A percentile compares a stretch with the other conserved stretches of the same genome.
Evolutionary conservation across 2,888 invertebrate species (phyloP).

Genomic region (Lepidonotus clava): DNA sequence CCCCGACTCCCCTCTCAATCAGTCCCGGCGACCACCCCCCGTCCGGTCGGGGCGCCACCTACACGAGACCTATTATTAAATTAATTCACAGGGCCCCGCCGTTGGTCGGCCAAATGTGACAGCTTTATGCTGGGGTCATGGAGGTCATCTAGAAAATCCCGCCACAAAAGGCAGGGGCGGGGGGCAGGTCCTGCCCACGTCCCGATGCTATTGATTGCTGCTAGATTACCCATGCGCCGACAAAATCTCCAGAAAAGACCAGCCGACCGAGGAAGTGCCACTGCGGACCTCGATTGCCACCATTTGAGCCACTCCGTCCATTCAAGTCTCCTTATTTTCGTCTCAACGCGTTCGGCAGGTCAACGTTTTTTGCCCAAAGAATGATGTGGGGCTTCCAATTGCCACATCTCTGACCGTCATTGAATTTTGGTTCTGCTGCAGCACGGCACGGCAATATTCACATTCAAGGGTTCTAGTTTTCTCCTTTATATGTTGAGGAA

Average conservation of each 20-base stretch:
- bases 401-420: no score
- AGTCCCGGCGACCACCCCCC: background rate
- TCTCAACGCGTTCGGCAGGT: background rate
- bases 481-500: background rate
- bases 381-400: no score
- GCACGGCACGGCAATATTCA: no score
- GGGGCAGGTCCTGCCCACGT: background rate
- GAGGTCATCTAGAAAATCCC: background rate
- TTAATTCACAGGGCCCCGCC: slow-evolving; percentile 5
- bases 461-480: background rate
- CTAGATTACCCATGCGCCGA: background rate
- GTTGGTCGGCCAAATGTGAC: background rate
- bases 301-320: background rate
- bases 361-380: no score
- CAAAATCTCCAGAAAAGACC: background rate
- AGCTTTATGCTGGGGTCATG: background rate
- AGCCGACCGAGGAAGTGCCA: background rate
- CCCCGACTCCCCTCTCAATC: no score
- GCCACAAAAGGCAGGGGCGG: background rate
- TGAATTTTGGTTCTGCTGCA: no score
- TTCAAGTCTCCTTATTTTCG: background rate
- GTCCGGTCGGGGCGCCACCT: background rate
- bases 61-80: background rate
- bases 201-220: slow-evolving; percentile 2
- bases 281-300: background rate